phyloP scores from a whole-genome alignment of 1,140 invertebrate species.

The Lordiphosa stackelbergi region DNA sequence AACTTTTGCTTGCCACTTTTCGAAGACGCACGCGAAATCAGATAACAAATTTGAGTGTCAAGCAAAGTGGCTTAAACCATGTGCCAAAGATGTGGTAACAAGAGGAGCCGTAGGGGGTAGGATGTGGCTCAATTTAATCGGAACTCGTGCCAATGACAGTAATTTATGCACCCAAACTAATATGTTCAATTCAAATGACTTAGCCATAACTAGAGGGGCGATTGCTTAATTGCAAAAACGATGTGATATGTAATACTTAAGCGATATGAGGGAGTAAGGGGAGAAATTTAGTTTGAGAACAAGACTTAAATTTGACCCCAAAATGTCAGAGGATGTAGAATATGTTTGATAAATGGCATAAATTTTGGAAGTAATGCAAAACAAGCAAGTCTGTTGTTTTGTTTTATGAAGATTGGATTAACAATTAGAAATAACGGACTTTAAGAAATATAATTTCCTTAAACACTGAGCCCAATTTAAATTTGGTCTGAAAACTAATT shows the following conservation, averaged over 20 bases:
- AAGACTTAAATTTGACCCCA: too few relatives aligned
- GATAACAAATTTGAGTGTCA: slow-evolving; percentile 70
- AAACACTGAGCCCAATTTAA: too few relatives aligned
- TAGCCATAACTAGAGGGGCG: slow-evolving; percentile 33
- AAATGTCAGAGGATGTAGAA: too few relatives aligned
- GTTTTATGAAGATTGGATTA: too few relatives aligned
- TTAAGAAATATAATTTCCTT: too few relatives aligned
- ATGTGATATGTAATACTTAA: slow-evolving; percentile 14
- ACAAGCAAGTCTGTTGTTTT: too few relatives aligned
- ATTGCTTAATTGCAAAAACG: slow-evolving; percentile 63
- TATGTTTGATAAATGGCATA: too few relatives aligned
- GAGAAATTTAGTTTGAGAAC: too few relatives aligned
- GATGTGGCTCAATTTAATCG: slow-evolving; percentile 34
- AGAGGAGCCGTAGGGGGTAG: not conserved
- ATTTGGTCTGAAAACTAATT: too few relatives aligned
- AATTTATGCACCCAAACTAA: slow-evolving; percentile 57
- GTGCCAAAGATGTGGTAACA: slow-evolving; percentile 22
- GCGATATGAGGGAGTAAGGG: too few relatives aligned
- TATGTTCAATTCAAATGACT: slow-evolving; percentile 37
- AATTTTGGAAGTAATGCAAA: too few relatives aligned
- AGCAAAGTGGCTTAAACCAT: slow-evolving; percentile 66
- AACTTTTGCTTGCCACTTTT: slow-evolving; percentile 10
- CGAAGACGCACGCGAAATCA: slow-evolving; percentile 56
- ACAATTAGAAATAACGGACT: too few relatives aligned
- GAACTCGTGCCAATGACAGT: slow-evolving; percentile 43